Conservation (phyloP, 2,113 vertebrate species). For the Saguinus imperator region DNA sequence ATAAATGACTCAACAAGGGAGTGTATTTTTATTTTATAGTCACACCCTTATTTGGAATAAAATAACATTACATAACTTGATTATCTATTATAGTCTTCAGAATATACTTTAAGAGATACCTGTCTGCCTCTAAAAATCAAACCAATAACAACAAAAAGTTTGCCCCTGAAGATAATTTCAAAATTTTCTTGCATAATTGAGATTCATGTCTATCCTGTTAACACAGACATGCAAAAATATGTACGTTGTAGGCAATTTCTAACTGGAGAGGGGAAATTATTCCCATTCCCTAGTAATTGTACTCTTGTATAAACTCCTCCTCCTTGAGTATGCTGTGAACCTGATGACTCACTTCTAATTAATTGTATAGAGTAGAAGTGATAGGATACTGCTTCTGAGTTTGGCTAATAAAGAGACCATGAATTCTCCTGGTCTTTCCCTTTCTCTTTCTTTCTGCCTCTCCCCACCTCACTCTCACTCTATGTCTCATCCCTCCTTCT, state of each 20-base stretch:
- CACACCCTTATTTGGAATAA: not conserved
- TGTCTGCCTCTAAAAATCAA: not conserved
- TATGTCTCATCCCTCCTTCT: not conserved
- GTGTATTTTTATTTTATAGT: not conserved
- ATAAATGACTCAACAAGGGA: not conserved
- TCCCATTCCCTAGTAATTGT: not conserved
- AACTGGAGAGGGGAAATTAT: accelerated
- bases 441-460: not conserved
- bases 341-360: not conserved
- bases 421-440: not conserved
- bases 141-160: not conserved
- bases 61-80: not conserved
- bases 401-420: not conserved
- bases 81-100: not conserved
- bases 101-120: not conserved
- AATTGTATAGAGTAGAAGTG: not conserved
- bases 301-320: not conserved
- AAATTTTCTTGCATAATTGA: not conserved
- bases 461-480: accelerated
- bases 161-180: not conserved
- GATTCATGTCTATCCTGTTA: not conserved
- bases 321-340: not conserved
- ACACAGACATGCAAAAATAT: not conserved
- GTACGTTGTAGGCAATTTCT: not conserved
- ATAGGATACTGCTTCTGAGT: not conserved